Evolutionary conservation across 1,140 invertebrate genomes (phyloP).

Genomic region (Drosophila littoralis): DNA sequence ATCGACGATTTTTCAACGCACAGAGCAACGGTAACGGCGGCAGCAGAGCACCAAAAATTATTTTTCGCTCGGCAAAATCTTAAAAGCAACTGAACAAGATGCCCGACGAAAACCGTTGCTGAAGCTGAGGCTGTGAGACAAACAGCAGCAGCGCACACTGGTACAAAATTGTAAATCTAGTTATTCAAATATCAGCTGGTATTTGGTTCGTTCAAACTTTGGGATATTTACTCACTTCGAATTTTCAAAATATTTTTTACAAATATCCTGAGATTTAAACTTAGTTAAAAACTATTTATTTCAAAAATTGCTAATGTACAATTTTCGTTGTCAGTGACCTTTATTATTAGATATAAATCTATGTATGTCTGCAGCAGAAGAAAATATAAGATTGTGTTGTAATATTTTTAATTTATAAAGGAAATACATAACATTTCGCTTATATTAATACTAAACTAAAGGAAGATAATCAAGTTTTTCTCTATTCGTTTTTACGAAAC

Average conservation of each 20-base stretch:
- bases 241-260: too few species aligned
- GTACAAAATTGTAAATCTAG: not conserved
- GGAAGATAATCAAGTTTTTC: too few species aligned
- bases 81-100: slow-evolving; percentile 81
- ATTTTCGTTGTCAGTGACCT: too few species aligned
- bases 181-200: slow-evolving; percentile 1
- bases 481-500: not conserved
- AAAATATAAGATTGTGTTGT: too few species aligned
- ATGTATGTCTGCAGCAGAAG: too few species aligned
- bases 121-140: slow-evolving; percentile 54
- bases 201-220: not conserved
- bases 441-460: too few species aligned
- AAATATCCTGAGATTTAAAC: too few species aligned
- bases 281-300: too few species aligned
- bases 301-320: too few species aligned
- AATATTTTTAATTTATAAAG: too few species aligned
- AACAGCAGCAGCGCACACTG: slow-evolving; percentile 61
- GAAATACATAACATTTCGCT: too few species aligned
- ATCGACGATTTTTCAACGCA: slow-evolving; percentile 54
- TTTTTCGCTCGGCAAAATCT: slow-evolving; percentile 84
- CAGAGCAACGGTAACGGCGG: slow-evolving; percentile 42
- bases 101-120: slow-evolving; percentile 58
- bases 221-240: not conserved
- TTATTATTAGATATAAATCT: too few species aligned
- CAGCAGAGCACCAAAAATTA: slow-evolving; percentile 52